phyloP scores from a whole-genome alignment of 1,140 invertebrate genomes.

The Pantala flavescens region DNA sequence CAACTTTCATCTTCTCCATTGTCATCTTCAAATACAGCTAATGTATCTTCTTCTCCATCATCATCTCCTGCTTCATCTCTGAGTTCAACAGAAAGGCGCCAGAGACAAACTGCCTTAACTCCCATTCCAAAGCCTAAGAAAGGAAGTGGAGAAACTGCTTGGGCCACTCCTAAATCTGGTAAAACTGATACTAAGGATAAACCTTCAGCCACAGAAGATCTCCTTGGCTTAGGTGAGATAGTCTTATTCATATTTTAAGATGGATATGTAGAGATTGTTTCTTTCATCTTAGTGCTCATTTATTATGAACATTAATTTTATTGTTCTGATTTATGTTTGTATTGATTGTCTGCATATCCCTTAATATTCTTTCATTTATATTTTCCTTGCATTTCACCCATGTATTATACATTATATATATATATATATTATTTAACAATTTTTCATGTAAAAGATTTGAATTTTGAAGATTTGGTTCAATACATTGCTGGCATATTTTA shows the following conservation, averaged over 20 bases:
- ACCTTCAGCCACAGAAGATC: conserved; percentile 38
- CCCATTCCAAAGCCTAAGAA: conserved; percentile 36
- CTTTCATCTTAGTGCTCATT: too few species aligned
- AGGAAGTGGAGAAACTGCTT: conserved; percentile 24
- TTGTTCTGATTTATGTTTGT: too few species aligned
- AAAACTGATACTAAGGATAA: conserved; percentile 39
- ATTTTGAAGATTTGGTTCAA: too few species aligned
- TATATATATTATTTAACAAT: too few species aligned
- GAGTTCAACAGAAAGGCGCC: conserved; percentile 27
- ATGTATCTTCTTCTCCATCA: neutral
- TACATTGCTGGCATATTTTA: too few species aligned
- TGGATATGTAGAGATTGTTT: too few species aligned
- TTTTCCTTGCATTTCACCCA: too few species aligned
- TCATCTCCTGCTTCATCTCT: conserved; percentile 29
- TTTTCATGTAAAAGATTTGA: too few species aligned
- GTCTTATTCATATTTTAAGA: conserved; percentile 21
- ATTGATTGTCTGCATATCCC: too few species aligned
- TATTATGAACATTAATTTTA: too few species aligned
- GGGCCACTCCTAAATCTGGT: conserved; percentile 59
- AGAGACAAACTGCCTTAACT: conserved; percentile 21
- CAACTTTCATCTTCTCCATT: neutral
- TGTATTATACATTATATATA: too few species aligned
- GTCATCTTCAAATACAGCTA: neutral
- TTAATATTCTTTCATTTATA: too few species aligned
- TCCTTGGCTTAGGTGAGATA: conserved; percentile 47